Base-by-base conservation (phyloP, 2,113 vertebrate species). In the Nothoprocta perdicaria region DNA sequence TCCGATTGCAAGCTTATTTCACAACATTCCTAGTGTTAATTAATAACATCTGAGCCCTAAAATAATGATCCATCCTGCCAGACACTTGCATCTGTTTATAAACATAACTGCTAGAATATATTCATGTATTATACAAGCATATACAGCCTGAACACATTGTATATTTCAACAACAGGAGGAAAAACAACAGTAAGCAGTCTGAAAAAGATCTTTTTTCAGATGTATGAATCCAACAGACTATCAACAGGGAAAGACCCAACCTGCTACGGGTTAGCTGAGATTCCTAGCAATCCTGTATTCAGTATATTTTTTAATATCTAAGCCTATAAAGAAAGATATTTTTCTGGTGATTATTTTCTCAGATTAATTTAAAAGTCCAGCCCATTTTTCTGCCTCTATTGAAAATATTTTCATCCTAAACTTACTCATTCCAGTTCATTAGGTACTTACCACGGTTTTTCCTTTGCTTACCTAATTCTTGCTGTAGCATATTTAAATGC, bases 61-160 rank as follows among this genome's bases (percentile, higher is more conserved):
- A 93, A 96, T 95, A 96, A 95, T 29, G 92, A 94, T 88, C 74
- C 53, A 81, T 90, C 72, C 93, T 92, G 76, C 80, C 85, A 95
- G 92, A 83, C 91, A 89, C 87, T 92, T 92, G 80, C 92, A 94
- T 95, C 86, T 95, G 79, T 96, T 97, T 96, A 90, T 95, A 97
- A 96, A 95, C 63, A 94, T 71, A 95, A 80, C 62, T 91, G 14
- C 55, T 91, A 94, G 68, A 93, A 95, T 80, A 95, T 72, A 92
- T 78, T 75, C 58, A 71, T 87, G 77, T 92, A 94, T 83, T 95
- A 74, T 58, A 69, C 38, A 91, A 87, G 62, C 85, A 79, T 77
- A 45, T 73, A 88, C 55, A 55, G 35, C 57, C 63, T 67, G 40
- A 84, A 94, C 94, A 84, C 9, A 87, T n/a, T 91, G 35, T 45